Conservation (phyloP, 2,888 invertebrate genomes). For the Amphipyra berbera region DNA sequence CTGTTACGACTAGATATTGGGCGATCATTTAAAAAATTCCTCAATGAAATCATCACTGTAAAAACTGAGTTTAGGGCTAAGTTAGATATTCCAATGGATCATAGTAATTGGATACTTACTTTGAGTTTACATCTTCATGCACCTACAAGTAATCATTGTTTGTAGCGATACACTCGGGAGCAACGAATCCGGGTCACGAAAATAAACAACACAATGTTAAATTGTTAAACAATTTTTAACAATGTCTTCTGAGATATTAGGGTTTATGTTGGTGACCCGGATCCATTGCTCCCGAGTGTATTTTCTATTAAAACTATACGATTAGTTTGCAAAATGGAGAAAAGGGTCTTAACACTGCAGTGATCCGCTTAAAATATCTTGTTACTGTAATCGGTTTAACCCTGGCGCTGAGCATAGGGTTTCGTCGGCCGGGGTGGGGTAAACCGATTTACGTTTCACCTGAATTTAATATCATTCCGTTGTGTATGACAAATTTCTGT, state of each 20-base stretch:
- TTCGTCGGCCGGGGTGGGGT: constrained; percentile 62
- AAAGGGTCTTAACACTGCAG: constrained; percentile 62
- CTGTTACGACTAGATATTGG: constrained; percentile 59
- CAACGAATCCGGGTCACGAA: no score
- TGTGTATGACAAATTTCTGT: constrained; percentile 60
- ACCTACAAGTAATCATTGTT: background rate
- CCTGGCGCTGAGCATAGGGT: constrained; percentile 70
- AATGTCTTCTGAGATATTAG: no score
- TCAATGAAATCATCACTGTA: background rate
- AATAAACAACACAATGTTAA: no score
- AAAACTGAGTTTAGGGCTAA: background rate
- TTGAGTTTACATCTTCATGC: background rate
- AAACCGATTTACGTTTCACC: constrained; percentile 76
- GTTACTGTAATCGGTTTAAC: constrained; percentile 85
- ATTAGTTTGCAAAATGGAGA: constrained; percentile 56
- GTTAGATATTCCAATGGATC: no score
- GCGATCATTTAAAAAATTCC: constrained; percentile 13
- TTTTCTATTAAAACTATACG: constrained; percentile 32
- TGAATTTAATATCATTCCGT: constrained; percentile 70
- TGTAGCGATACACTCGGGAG: no score
- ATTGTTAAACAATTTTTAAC: no score
- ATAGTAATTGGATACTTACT: background rate
- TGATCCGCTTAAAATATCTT: constrained; percentile 83
- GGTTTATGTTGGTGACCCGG: no score
- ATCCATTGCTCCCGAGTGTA: no score